Evolutionary conservation across 2,888 invertebrate species (phyloP), one percentile per base, ranked within the genome.

Genomic region (Dynastes tityus): DNA sequence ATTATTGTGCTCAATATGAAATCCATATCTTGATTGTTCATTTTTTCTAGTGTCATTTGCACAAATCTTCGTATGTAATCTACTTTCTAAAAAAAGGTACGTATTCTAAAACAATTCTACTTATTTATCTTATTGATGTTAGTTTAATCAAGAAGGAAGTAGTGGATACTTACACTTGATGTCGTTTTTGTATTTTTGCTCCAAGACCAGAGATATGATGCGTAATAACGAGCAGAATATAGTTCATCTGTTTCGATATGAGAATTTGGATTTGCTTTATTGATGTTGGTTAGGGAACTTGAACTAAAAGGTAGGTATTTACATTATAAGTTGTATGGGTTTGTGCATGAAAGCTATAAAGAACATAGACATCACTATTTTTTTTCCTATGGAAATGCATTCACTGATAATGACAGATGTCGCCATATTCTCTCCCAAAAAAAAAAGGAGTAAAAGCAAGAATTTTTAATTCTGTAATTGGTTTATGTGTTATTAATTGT

Each of bases 191-290:
- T 32, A 37, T 64, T 53, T 51, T 2, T 70, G 22, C 37, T 76
- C 80, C 80, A 81, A 68, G 80, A 79, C 80, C 81, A 81, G 9
- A 81, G 63, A 27, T 68, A 51, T 4, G 76, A 51, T 13, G 81
- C 81, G 16, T 80, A 81, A 63, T 78, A 70, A 16, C 76, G 64
- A 2, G 80, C 77, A 11, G 74, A 68, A 27, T 49, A 11, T n/a
- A 70, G 51, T 16, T 76, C 11, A 6, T 64, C 73, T 4, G n/a
- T 13, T 68, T 77, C 67, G 6, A 77, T 45, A 37, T 55, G 53
- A 16, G 11, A 67, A 76, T 76, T 67, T 51, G n/a, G 4, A 16
- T 58, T 37, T 55, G 8, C 16, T 11, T 32, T 27, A 55, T 58
- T 73, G 58, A 58, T 32, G 32, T 37, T 68, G 13, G 11, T 16